Evolutionary conservation across 2,113 vertebrate species (phyloP).

Genomic region (Fulica atra): DNA sequence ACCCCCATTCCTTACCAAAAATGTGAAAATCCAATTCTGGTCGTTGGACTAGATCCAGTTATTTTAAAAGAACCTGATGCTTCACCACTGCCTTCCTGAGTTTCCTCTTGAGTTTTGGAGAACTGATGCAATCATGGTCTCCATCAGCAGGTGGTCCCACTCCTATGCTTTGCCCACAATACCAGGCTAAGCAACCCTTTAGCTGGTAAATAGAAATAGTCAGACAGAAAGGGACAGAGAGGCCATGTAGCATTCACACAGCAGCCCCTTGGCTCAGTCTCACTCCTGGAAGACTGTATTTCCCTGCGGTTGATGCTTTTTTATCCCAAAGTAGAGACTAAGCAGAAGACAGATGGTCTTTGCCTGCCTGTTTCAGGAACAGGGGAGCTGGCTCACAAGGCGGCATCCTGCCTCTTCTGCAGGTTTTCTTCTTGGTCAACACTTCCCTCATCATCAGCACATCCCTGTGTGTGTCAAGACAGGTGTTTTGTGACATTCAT

Average conservation of each 20-base stretch:
- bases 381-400: no score
- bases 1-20: fast-evolving
- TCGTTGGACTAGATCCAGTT: not conserved
- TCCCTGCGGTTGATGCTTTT: not conserved
- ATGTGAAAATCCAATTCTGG: not conserved
- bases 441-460: no score
- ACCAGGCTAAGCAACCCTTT: not conserved
- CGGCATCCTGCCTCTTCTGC: no score
- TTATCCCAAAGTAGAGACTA: not conserved
- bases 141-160: not conserved
- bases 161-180: not conserved
- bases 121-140: not conserved
- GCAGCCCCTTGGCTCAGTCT: not conserved
- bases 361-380: no score
- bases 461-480: no score
- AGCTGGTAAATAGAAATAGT: not conserved
- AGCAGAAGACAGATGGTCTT: not conserved
- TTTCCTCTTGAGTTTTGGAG: not conserved
- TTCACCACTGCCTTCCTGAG: not conserved
- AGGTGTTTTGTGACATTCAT: no score
- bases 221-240: not conserved
- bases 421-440: no score
- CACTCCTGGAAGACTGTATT: not conserved
- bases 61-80: not conserved
- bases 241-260: not conserved